Evolutionary conservation across 2,888 invertebrate species (phyloP), one percentile per base, ranked within the genome.

Genomic region (Ommatoiulus sabulosus): DNA sequence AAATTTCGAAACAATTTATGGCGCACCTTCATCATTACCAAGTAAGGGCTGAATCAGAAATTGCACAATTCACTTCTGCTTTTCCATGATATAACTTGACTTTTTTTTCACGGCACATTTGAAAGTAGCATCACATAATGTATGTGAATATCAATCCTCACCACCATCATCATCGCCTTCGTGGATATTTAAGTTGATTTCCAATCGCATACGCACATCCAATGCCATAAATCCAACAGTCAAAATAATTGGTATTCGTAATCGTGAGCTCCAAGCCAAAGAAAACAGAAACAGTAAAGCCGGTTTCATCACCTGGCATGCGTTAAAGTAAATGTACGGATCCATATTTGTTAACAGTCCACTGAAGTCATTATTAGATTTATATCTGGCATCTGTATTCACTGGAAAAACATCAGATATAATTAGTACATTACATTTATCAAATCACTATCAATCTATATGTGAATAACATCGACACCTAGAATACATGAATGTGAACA

Each of bases 261-360:
- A 93, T 80, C 95, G 94, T 86, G 95, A 95, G 90, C 95, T 94
- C 95, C 96, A 96, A 2, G 96, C 96, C 90, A 96, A 93, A 90
- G 95, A 94, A 63, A 96, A 94, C 90, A 96, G 93, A 92, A 96
- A 96, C 88, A 96, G 92, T 90, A 96, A 93, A 6, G 87, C 84
- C 8, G 88, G 87, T 48, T 84, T 85, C 46, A 90, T 24, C 44
- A 52, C 17, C 80, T 87, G 84, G 85, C 88, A 80, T 12, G 35
- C 3, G 12, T 80, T 80, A 35, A 10, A 80, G 35, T 80, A 80
- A 10, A 20, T 12, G 80, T 35, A 35, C 35, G 20, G 80, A 80
- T 80, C 80, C 80, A 80, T 80, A 35, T 12, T 80, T 24, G 5
- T 20, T 80, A 80, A 80, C 20, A 72, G 72, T 20, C 72, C 6